A percentile compares a stretch with the other conserved stretches of the same genome.
Evolutionary conservation across 2,888 invertebrate genomes (phyloP).

Genomic region (Cephus rjabovi): DNA sequence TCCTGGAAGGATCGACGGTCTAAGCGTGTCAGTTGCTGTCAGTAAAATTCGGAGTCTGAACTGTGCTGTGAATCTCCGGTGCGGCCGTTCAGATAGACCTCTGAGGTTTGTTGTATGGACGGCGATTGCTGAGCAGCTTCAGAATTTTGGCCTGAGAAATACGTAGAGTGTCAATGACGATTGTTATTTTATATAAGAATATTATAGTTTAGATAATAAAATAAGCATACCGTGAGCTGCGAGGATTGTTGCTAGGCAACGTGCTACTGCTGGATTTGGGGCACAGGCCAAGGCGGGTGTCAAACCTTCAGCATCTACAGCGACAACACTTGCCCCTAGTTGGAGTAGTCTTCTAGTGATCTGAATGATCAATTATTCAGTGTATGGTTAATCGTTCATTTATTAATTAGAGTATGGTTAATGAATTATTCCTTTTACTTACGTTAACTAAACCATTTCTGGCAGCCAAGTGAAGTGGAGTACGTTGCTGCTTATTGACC

Average conservation of each 20-base stretch:
- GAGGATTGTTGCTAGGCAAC: slow-evolving; percentile 73
- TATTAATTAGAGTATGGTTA: neutral
- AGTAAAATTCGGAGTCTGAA: slow-evolving; percentile 57
- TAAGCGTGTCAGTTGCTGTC: slow-evolving; percentile 38
- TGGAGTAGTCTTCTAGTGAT: slow-evolving; percentile 71
- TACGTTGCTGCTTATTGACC: slow-evolving; percentile 70
- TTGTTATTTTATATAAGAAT: neutral
- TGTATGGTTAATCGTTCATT: neutral
- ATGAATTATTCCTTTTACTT: slow-evolving; percentile 1
- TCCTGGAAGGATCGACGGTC: slow-evolving; percentile 28
- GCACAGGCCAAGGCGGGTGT: slow-evolving; percentile 76
- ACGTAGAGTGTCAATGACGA: neutral
- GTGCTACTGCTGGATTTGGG: slow-evolving; percentile 72
- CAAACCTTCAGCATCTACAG: slow-evolving; percentile 71
- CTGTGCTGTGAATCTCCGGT: slow-evolving; percentile 53
- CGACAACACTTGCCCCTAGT: slow-evolving; percentile 72
- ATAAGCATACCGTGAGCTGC: slow-evolving; percentile 50
- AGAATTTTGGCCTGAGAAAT: slow-evolving; percentile 46
- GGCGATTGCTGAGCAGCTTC: slow-evolving; percentile 50
- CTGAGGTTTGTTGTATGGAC: slow-evolving; percentile 56
- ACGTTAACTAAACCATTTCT: slow-evolving; percentile 72
- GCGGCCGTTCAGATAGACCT: slow-evolving; percentile 51
- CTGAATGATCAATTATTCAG: slow-evolving; percentile 23
- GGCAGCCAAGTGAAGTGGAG: slow-evolving; percentile 74
- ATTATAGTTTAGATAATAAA: neutral